Evolutionary conservation across 2,888 invertebrate genomes (phyloP), one percentile per base, ranked within the genome.

Genomic region (Mantis religiosa): DNA sequence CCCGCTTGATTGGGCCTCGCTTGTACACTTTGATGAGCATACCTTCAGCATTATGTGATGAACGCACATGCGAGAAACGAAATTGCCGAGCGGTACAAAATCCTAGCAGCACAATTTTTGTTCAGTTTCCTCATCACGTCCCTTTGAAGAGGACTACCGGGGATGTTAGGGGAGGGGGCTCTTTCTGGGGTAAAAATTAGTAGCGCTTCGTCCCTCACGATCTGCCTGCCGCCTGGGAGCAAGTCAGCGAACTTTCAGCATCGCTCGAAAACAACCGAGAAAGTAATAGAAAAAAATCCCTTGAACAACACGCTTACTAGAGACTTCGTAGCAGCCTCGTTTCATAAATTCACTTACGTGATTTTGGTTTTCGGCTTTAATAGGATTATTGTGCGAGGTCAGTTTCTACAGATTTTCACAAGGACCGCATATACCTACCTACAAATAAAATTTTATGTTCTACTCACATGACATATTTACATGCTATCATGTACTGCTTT

Each of bases 141-240:
- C 82, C 81, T 87, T 87, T 82, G 82, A n/a, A 82, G 87, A 82
- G 54, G 20, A 71, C 54, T 71, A 20, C 54, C 54, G 54, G 54
- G 54, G 8, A 71, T 15, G 25, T 20, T 71, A 25, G 54, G 54
- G 54, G 25, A 25, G 20, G 54, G 54, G 25, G 54, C 25, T 71
- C 54, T 20, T 71, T 71, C 54, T 71, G 54, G 54, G 54, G 54
- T 20, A 71, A 25, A 71, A 71, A 71, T 71, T 71, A 71, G 54
- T 71, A 25, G 54, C 20, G 54, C 54, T 71, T 20, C 54, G 54
- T 71, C 54, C 25, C 54, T 71, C 54, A 71, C 54, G 54, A 71
- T 15, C 54, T 71, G 54, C 34, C 82, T 82, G 82, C 87, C 87
- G 82, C 87, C 87, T 87, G 87, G 87, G 87, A 87, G 82, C 87